Percentiles rank a stretch among this genome's conserved stretches.
phyloP scores from a whole-genome alignment of 2,888 invertebrate species.

The Branchellion lobata region DNA sequence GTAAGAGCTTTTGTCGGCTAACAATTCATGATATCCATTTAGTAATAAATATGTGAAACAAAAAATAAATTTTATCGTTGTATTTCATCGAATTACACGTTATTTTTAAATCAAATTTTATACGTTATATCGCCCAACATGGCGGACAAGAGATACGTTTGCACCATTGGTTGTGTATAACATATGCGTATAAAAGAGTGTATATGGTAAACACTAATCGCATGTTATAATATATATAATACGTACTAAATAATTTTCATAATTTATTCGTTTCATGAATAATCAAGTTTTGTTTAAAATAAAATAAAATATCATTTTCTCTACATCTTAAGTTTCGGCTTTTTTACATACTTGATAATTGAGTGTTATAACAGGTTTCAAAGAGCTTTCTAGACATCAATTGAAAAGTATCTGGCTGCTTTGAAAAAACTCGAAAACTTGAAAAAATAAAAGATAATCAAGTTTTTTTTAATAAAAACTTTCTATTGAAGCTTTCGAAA shows the following conservation, averaged over 20 bases:
- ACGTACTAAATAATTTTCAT: slow-evolving; percentile 18
- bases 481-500: no score
- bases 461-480: no score
- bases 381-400: no score
- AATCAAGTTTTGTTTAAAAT: no score
- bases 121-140: slow-evolving; percentile 39
- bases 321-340: no score
- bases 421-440: no score
- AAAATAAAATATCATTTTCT: no score
- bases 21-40: slow-evolving; percentile 28
- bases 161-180: slow-evolving; percentile 31
- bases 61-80: slow-evolving; percentile 24
- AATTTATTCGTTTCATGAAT: not conserved
- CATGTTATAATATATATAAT: slow-evolving; percentile 20
- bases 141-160: slow-evolving; percentile 42
- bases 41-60: slow-evolving; percentile 7
- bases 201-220: slow-evolving; percentile 13
- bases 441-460: no score
- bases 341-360: no score
- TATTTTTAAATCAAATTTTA: slow-evolving; percentile 32
- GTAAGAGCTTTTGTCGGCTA: not conserved
- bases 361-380: no score
- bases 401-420: no score
- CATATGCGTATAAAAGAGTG: slow-evolving; percentile 4
- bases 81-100: slow-evolving; percentile 31